A percentile compares a stretch with the other conserved stretches of the same genome.
Evolutionary conservation across 2,113 vertebrate species (phyloP).

Genomic region (Macquaria australasica): DNA sequence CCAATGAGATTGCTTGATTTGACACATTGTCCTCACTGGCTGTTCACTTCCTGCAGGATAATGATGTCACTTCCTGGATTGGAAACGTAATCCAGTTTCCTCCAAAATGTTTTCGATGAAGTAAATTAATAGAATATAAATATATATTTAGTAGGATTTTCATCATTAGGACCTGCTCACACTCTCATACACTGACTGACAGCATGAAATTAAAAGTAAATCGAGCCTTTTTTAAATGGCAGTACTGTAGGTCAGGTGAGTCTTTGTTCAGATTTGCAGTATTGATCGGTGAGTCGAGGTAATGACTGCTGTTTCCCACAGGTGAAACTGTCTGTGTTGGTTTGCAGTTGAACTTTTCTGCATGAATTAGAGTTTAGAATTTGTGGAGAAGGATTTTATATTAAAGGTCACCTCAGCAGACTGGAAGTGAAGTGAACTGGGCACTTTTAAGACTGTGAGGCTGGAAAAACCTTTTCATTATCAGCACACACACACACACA

Average conservation of each 20-base stretch:
- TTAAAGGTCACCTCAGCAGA: conserved; percentile 54
- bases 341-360: conserved; percentile 22
- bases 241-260: conserved; percentile 11
- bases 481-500: conserved; percentile 10
- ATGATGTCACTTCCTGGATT: too few species aligned
- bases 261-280: conserved; percentile 14
- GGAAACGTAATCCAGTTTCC: too few species aligned
- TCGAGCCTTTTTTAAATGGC: background rate
- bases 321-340: conserved; percentile 22
- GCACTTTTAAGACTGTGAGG: conserved; percentile 24
- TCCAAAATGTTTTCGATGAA: too few species aligned
- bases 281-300: conserved; percentile 47
- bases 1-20: too few species aligned
- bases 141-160: too few species aligned
- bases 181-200: background rate
- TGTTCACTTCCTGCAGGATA: too few species aligned
- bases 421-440: conserved; percentile 20
- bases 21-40: too few species aligned
- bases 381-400: conserved; percentile 40
- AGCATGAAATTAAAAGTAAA: background rate
- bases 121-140: too few species aligned
- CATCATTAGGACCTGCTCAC: background rate
- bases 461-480: conserved; percentile 55
- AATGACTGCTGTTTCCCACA: conserved; percentile 31
- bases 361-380: conserved; percentile 39